These are phyloP conservation scores for Metaphire vulgaris DNA, from an alignment of 1,140 invertebrate species.

Conservation along the genomic window DNA sequence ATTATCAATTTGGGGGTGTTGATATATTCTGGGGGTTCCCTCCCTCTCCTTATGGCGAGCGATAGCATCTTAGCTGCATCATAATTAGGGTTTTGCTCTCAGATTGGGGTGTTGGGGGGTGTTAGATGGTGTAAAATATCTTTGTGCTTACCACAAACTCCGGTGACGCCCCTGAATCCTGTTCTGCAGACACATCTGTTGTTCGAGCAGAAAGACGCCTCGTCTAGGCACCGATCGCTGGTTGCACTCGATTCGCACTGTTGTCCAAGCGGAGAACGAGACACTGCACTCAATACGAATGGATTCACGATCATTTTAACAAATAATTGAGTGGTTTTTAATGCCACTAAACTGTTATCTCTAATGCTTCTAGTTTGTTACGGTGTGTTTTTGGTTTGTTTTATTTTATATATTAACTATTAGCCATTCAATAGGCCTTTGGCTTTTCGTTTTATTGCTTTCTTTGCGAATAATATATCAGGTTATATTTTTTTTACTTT, in stretches of 20 bases:
- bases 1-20: not conserved
- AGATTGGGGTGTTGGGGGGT: not conserved
- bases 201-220: not conserved
- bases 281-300: not conserved
- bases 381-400: not conserved
- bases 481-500: too few species aligned
- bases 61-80: too few species aligned
- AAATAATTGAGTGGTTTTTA: not conserved
- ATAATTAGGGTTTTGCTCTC: not conserved
- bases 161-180: not conserved
- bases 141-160: not conserved
- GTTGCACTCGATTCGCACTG: not conserved
- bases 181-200: not conserved
- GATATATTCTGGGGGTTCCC: not conserved
- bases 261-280: not conserved
- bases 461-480: too few species aligned
- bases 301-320: not conserved
- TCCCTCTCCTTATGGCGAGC: too few species aligned
- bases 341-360: not conserved
- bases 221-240: not conserved
- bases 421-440: too few species aligned
- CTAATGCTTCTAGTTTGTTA: not conserved
- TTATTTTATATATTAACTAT: not conserved
- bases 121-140: not conserved
- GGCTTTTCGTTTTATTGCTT: too few species aligned